Percentiles rank a stretch among this genome's conserved stretches.
These are phyloP conservation scores for Seriola quinqueradiata DNA, from an alignment of 2,113 vertebrate genomes.

Conservation along the genomic window DNA sequence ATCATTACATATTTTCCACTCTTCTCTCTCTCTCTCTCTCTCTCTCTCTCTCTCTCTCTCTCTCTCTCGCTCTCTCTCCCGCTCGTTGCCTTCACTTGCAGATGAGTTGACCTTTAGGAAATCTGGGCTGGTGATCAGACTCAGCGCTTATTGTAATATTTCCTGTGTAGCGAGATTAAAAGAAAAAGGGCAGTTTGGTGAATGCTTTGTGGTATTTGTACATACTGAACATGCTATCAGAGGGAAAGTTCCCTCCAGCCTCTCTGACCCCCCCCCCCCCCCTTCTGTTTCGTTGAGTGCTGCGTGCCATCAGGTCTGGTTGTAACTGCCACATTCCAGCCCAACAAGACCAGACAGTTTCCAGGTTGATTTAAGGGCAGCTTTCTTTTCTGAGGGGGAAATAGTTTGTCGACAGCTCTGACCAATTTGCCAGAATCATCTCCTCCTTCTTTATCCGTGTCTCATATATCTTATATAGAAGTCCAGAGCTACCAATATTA, in stretches of 20 bases:
- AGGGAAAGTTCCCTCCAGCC: conserved; percentile 45
- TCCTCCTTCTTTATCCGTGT: conserved; percentile 15
- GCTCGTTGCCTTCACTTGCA: conserved; percentile 85
- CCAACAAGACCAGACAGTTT: conserved; percentile 77
- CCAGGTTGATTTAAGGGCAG: conserved; percentile 63
- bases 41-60: conserved; percentile 74
- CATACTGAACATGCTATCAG: conserved; percentile 66
- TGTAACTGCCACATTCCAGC: conserved; percentile 68
- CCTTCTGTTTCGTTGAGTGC: background rate
- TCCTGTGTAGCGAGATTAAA: conserved; percentile 86
- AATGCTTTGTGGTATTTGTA: conserved; percentile 76
- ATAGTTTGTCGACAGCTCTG: conserved; percentile 64
- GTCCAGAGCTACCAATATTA: background rate
- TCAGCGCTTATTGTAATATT: conserved; percentile 90
- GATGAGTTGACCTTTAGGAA: conserved; percentile 92
- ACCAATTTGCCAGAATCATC: conserved; percentile 59
- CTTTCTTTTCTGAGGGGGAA: conserved; percentile 65
- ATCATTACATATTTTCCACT: conserved; percentile 62
- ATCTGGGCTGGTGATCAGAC: conserved; percentile 90
- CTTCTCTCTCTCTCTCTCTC: conserved; percentile 69
- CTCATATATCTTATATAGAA: background rate
- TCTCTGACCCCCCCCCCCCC: background rate
- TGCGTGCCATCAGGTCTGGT: conserved; percentile 65
- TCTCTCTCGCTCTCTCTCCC: conserved; percentile 68
- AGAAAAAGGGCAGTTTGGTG: conserved; percentile 75